A percentile compares a stretch with the other conserved stretches of the same genome.
Conservation (phyloP, 2,888 invertebrate species). For the Amorpha juglandis region DNA sequence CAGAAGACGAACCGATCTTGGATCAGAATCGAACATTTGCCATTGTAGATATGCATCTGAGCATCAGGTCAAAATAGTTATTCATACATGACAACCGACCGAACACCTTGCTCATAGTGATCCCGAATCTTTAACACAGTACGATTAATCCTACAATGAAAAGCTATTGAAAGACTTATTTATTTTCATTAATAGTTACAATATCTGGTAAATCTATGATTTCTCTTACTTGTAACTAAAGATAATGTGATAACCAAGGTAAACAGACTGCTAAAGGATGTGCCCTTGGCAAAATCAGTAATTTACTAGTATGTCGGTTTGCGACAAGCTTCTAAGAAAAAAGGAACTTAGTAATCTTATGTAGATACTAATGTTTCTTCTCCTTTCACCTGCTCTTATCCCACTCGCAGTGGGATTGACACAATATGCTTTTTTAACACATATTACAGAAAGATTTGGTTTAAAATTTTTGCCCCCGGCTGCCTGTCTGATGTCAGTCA, state of each 20-base stretch:
- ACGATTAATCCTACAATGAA: neutral
- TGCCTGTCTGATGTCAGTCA: too few relatives aligned
- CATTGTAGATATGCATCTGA: neutral
- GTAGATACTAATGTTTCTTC: too few relatives aligned
- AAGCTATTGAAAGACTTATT: neutral
- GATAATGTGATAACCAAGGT: neutral
- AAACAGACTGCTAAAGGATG: neutral
- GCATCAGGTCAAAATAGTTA: neutral
- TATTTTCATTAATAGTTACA: neutral
- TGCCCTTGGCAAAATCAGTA: neutral
- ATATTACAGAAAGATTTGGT: too few relatives aligned
- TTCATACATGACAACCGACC: neutral
- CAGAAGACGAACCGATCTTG: constrained; percentile 3
- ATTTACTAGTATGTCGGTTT: too few relatives aligned
- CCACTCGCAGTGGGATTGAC: too few relatives aligned
- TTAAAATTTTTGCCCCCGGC: too few relatives aligned
- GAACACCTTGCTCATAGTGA: neutral
- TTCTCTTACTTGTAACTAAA: neutral
- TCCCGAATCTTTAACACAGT: neutral
- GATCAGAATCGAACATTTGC: neutral
- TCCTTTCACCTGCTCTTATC: too few relatives aligned
- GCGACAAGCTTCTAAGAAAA: too few relatives aligned
- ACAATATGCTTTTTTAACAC: too few relatives aligned
- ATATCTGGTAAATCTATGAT: too few relatives aligned
- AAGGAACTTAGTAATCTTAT: too few relatives aligned